Evolutionary conservation across 2,113 vertebrate species (phyloP).

Genomic region (Dascyllus trimaculatus): DNA sequence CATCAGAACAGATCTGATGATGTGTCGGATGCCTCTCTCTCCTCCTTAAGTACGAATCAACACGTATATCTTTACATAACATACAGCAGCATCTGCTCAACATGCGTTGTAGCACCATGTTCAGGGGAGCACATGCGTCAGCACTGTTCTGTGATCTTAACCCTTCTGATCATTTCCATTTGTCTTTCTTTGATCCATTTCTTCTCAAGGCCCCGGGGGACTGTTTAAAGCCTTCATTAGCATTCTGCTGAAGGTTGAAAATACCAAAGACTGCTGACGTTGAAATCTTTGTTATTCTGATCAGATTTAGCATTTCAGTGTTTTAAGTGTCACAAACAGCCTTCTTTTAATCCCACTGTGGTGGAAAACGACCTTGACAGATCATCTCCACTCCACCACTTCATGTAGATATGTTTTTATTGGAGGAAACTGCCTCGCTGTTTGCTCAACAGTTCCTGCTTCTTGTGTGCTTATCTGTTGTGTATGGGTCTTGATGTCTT

Average conservation of each 20-base stretch:
- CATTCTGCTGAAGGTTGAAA: background rate
- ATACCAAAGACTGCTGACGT: background rate
- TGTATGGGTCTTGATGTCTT: constrained; percentile 5
- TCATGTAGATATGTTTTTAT: too few relatives aligned
- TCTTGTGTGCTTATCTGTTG: background rate
- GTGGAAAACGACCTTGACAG: background rate
- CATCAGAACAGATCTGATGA: constrained; percentile 13
- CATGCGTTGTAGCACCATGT: too few relatives aligned
- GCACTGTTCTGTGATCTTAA: background rate
- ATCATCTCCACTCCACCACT: too few relatives aligned
- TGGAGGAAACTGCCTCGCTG: too few relatives aligned
- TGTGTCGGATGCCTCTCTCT: background rate
- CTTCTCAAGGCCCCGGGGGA: background rate
- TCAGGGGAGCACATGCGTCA: too few relatives aligned
- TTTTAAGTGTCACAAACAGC: background rate
- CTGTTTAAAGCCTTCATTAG: background rate
- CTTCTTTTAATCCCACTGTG: background rate
- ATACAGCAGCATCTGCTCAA: constrained; percentile 18
- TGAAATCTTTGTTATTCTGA: background rate
- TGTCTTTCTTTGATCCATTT: background rate
- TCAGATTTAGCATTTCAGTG: background rate
- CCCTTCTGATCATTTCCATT: background rate
- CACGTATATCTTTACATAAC: constrained; percentile 34
- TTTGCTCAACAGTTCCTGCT: background rate
- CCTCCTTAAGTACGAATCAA: background rate